A percentile compares a stretch with the other conserved stretches of the same genome.
phyloP scores from a whole-genome alignment of 2,113 vertebrate genomes.

The Scartelaos histophorus region DNA sequence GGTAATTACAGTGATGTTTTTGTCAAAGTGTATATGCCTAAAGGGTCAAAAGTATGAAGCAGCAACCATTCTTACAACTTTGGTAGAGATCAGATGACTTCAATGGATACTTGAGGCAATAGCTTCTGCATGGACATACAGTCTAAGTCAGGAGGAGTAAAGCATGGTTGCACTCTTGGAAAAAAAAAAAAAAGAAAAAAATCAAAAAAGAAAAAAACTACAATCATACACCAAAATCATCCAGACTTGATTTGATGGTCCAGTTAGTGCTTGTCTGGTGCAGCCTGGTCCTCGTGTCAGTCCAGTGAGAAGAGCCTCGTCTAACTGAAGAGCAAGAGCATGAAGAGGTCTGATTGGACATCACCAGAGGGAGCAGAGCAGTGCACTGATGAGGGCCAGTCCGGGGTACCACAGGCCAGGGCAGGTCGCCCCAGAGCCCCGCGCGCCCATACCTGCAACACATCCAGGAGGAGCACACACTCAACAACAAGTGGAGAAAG shows the following conservation, averaged over 20 bases:
- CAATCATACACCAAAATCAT: conserved; percentile 64
- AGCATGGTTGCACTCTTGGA: conserved; percentile 58
- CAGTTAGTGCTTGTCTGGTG: conserved; percentile 37
- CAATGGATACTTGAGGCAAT: conserved; percentile 79
- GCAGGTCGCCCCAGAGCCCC: conserved; percentile 78
- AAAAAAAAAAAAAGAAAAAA: conserved; percentile 27
- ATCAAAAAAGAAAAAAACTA: conserved; percentile 19
- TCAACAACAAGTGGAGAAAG: neutral
- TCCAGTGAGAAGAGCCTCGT: conserved; percentile 41
- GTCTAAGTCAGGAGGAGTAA: conserved; percentile 48
- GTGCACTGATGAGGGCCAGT: conserved; percentile 67
- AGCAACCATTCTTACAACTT: conserved; percentile 71
- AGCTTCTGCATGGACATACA: conserved; percentile 62
- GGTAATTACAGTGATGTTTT: neutral
- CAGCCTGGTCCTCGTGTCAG: conserved; percentile 43
- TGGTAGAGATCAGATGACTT: conserved; percentile 65
- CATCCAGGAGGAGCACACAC: conserved; percentile 20
- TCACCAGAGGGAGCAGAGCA: conserved; percentile 69
- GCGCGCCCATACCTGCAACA: conserved; percentile 86
- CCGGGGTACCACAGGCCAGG: conserved; percentile 52
- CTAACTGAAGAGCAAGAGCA: conserved; percentile 39
- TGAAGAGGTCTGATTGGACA: conserved; percentile 41
- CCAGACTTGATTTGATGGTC: conserved; percentile 41
- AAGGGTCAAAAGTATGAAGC: conserved; percentile 33
- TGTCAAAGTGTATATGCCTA: conserved; percentile 10